Base-by-base conservation (phyloP, 1,140 invertebrate species). In the Grapholita molesta region DNA sequence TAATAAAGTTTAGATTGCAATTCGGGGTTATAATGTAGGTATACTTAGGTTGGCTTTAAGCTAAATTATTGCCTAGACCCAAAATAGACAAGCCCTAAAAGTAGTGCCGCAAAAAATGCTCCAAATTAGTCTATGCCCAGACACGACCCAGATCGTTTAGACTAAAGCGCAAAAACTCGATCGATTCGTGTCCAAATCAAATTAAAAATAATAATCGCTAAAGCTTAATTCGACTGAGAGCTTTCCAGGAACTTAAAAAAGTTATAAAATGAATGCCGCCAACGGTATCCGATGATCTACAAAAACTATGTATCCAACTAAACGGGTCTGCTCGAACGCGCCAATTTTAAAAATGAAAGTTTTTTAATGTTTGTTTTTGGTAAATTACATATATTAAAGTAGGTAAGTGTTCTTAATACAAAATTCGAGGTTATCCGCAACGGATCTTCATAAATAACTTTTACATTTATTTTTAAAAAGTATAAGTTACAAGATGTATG, bases 181-280 rank as follows among this genome's bases (percentile, higher is more conserved):
- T n/a, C 30, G 53, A 48, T 64, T 77, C 77, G 82, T 82, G 79
- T 69, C 70, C 68, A 71, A 77, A 75, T 77, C 75, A 80, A 83
- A 83, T 85, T 85, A 85, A 85, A 80, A 85, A 82, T 79, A 76
- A 78, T 83, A 83, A 85, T 83, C 79, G 70, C 76, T 74, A 81
- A 82, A 82, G 81, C 78, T 80, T 82, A 79, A 83, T 83, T 82
- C 71, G 72, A 72, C 69, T 61, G 32, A 73, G 75, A 65, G 67
- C 71, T 53, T 84, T 85, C 83, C 61, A 33, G 74, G 83, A 83
- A 85, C 73, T 67, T 76, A 79, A 79, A 82, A 83, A 83, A 75
- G 65, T 57, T 73, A 76, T 74, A 77, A 80, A 76, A 75, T 75
- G 72, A 70, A 74, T 48, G 73, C 74, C 71, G 65, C 38, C 80